These are phyloP conservation scores for Blastomussa wellsi DNA, from an alignment of 92 coral and sea anemone species.

Conservation along the genomic window DNA sequence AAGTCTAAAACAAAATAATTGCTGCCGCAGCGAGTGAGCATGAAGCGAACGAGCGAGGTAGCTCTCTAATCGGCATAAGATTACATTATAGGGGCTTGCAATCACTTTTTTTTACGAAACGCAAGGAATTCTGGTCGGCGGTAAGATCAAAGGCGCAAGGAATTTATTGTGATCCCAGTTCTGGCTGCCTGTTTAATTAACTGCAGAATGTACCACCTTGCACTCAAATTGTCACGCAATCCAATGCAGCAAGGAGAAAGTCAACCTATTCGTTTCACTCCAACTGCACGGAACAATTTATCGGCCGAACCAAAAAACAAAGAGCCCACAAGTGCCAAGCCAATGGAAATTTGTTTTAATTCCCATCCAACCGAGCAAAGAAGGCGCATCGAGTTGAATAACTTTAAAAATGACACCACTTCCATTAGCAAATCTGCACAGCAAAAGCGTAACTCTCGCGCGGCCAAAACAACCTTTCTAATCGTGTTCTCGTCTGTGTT, in stretches of 20 bases:
- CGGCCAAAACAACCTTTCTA: conserved; percentile 45
- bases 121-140: no score
- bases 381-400: background rate
- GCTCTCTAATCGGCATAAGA: no score
- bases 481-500: conserved; percentile 46
- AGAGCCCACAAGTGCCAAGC: background rate
- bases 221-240: background rate
- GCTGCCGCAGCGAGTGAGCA: no score
- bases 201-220: conserved; percentile 59
- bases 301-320: background rate
- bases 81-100: no score
- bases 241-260: background rate
- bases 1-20: no score
- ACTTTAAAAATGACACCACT: background rate
- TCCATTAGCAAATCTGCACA: background rate
- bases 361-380: background rate
- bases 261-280: background rate
- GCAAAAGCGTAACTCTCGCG: conserved; percentile 46
- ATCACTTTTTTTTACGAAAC: no score
- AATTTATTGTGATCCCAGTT: conserved; percentile 73
- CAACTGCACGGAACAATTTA: background rate
- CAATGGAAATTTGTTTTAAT: background rate
- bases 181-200: conserved; percentile 62
- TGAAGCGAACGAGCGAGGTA: no score
- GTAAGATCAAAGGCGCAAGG: no score